phyloP scores from a whole-genome alignment of 1,140 invertebrate species.

The Teleogryllus occipitalis region DNA sequence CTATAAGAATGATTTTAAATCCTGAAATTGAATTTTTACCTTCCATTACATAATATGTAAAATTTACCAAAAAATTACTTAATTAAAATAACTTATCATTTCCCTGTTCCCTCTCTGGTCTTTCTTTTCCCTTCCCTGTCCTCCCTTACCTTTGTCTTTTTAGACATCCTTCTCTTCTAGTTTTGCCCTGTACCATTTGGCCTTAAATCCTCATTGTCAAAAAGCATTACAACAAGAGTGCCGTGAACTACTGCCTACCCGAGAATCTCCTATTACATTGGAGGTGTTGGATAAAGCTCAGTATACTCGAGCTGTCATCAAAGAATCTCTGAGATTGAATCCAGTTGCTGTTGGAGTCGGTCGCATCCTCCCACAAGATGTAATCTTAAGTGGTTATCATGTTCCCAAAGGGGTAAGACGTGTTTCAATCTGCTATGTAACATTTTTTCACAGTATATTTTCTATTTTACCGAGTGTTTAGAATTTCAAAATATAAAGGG shows the following conservation, averaged over 20 bases:
- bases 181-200: slow-evolving; percentile 75
- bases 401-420: slow-evolving; percentile 73
- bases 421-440: neutral
- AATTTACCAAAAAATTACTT: too few species aligned
- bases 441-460: slow-evolving; percentile 19
- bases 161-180: slow-evolving; percentile 73
- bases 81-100: too few species aligned
- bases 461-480: neutral
- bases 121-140: too few species aligned
- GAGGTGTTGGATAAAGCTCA: slow-evolving; percentile 49
- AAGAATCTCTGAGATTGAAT: slow-evolving; percentile 76
- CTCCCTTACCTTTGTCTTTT: slow-evolving; percentile 31
- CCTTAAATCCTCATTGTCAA: slow-evolving; percentile 63
- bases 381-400: slow-evolving; percentile 68
- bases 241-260: slow-evolving; percentile 38
- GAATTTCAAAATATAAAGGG: neutral
- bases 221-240: slow-evolving; percentile 61
- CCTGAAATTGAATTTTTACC: too few species aligned
- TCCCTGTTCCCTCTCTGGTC: too few species aligned
- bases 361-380: slow-evolving; percentile 64
- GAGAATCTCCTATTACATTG: slow-evolving; percentile 41
- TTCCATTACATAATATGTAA: too few species aligned
- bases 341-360: slow-evolving; percentile 75
- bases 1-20: too few species aligned
- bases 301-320: slow-evolving; percentile 71